Evolutionary conservation across 2,797 vertebrate genomes (phyloP).

Genomic region (Fundulus diaphanus): DNA sequence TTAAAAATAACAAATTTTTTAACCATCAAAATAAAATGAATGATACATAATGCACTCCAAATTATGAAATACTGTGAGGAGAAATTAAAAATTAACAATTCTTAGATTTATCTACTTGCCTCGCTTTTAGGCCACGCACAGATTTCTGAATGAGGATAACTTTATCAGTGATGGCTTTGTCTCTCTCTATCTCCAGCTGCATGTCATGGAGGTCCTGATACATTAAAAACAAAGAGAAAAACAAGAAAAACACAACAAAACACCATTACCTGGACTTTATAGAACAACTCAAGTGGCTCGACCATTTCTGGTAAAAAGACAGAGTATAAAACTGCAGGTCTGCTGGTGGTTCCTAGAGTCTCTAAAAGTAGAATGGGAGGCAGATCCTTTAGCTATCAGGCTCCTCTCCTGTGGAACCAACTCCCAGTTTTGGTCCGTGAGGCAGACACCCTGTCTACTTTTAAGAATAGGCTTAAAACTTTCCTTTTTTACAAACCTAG

Average conservation of each 20-base stretch:
- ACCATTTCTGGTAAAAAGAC: no score
- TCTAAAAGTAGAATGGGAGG: no score
- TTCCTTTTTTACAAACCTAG: no score
- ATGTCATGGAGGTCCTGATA: constrained; percentile 94
- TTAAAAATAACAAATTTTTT: background rate
- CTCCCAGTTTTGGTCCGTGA: no score
- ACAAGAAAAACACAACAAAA: background rate
- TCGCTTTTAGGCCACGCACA: constrained; percentile 91
- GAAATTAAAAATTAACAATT: background rate
- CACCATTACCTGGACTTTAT: background rate
- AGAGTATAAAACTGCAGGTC: background rate
- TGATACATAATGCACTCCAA: no score
- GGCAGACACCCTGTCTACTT: no score
- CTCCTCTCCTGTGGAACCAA: no score
- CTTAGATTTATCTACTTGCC: constrained; percentile 71
- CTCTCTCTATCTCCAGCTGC: constrained; percentile 94
- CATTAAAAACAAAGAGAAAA: background rate
- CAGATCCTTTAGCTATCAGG: no score
- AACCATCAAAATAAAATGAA: background rate
- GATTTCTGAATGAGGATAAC: constrained; percentile 97
- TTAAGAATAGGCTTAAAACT: no score
- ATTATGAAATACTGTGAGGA: background rate
- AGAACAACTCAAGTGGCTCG: background rate
- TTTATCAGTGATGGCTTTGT: constrained; percentile 93
- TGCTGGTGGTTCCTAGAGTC: no score